A percentile compares a stretch with the other conserved stretches of the same genome.
phyloP scores from a whole-genome alignment of 1,140 invertebrate species.

The Pararge aegeria region DNA sequence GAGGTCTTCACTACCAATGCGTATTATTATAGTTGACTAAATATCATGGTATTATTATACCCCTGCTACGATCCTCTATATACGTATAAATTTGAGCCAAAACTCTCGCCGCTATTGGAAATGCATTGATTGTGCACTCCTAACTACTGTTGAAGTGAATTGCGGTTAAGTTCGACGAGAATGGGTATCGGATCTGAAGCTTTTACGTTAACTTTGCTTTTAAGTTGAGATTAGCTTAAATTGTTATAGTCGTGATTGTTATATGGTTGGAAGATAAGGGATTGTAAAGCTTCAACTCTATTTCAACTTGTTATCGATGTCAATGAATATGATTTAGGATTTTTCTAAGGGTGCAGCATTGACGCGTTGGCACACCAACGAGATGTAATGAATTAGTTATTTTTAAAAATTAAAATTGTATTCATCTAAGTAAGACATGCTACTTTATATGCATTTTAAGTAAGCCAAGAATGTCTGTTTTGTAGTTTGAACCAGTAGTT shows the following conservation, averaged over 20 bases:
- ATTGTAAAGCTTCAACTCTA: not conserved
- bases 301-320: no score
- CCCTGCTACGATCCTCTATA: not conserved
- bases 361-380: no score
- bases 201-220: slow-evolving; percentile 12
- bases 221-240: slow-evolving; percentile 9
- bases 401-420: no score
- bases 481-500: no score
- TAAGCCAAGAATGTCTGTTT: no score
- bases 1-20: no score
- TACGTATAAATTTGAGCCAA: not conserved
- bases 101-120: not conserved
- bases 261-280: not conserved
- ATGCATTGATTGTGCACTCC: slow-evolving; percentile 4
- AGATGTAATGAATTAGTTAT: no score
- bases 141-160: slow-evolving; percentile 11
- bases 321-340: no score
- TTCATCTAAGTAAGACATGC: no score
- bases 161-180: slow-evolving; percentile 12
- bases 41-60: not conserved
- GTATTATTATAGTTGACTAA: not conserved
- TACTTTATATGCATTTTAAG: no score
- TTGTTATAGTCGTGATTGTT: not conserved
- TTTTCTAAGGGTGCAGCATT: no score
- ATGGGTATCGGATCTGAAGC: slow-evolving; percentile 10